Conservation (phyloP, 2,113 vertebrate genomes). For the Pygoscelis antarcticus region DNA sequence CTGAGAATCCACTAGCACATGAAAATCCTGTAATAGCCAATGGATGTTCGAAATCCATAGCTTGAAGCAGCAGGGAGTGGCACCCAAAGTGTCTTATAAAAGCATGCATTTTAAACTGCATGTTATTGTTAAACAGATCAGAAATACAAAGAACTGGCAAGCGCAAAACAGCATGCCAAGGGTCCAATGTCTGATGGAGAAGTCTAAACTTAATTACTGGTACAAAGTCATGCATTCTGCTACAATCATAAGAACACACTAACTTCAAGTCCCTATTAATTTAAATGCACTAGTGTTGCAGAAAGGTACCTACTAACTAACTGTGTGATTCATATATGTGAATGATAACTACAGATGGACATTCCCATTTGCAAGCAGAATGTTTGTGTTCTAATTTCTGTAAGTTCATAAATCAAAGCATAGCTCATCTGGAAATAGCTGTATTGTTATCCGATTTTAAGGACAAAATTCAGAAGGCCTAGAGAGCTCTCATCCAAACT, state of each 20-base stretch:
- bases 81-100: neutral
- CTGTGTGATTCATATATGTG: neutral
- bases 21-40: neutral
- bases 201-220: neutral
- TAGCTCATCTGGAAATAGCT: neutral
- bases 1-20: neutral
- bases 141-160: neutral
- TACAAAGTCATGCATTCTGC: neutral
- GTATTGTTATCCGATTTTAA: neutral
- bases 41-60: fast-evolving
- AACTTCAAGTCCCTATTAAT: neutral
- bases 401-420: neutral
- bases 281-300: neutral
- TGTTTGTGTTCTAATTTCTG: neutral
- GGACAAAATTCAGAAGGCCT: neutral
- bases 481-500: neutral
- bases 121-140: neutral
- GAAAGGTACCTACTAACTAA: neutral
- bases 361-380: neutral
- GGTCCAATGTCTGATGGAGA: neutral
- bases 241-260: neutral
- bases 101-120: neutral
- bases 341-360: neutral
- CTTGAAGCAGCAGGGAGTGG: neutral
- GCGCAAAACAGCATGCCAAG: neutral